A percentile compares a stretch with the other conserved stretches of the same genome.
Conservation (phyloP, 2,113 vertebrate genomes). For the Collichthys lucidus region DNA sequence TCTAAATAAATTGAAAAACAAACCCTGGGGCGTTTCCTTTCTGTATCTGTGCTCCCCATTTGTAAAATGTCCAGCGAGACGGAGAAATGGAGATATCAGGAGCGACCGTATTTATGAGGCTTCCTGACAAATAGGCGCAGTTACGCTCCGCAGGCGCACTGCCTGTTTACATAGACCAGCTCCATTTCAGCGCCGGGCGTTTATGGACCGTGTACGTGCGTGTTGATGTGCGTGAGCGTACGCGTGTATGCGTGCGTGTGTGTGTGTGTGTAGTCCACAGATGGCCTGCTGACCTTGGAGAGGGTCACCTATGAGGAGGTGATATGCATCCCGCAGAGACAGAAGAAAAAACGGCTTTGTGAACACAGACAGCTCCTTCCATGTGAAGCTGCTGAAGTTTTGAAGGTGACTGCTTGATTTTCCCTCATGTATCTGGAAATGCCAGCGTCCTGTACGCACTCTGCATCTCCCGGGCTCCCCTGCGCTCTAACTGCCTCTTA, state of each 20-base stretch:
- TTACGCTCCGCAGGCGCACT: conserved; percentile 91
- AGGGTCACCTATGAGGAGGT: conserved; percentile 49
- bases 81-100: conserved; percentile 95
- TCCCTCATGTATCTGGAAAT: conserved; percentile 44
- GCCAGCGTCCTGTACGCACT: conserved; percentile 40
- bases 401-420: conserved; percentile 72
- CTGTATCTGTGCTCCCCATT: conserved; percentile 24
- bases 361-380: conserved; percentile 21
- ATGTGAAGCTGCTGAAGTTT: conserved; percentile 53
- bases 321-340: conserved; percentile 19
- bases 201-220: conserved; percentile 72
- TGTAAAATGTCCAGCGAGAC: conserved; percentile 44
- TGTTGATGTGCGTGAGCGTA: conserved; percentile 58
- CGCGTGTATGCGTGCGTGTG: neutral
- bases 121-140: conserved; percentile 94
- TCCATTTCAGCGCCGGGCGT: conserved; percentile 87
- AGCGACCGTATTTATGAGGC: conserved; percentile 93
- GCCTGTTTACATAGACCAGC: conserved; percentile 95
- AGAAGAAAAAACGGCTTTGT: conserved; percentile 7
- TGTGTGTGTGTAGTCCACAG: conserved; percentile 58
- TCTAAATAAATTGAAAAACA: neutral
- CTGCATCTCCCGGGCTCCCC: conserved; percentile 46
- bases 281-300: conserved; percentile 83
- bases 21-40: conserved; percentile 14
- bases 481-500: conserved; percentile 74